These are phyloP conservation scores for Salmo trutta DNA, from an alignment of 2,797 vertebrate species.

Conservation along the genomic window DNA sequence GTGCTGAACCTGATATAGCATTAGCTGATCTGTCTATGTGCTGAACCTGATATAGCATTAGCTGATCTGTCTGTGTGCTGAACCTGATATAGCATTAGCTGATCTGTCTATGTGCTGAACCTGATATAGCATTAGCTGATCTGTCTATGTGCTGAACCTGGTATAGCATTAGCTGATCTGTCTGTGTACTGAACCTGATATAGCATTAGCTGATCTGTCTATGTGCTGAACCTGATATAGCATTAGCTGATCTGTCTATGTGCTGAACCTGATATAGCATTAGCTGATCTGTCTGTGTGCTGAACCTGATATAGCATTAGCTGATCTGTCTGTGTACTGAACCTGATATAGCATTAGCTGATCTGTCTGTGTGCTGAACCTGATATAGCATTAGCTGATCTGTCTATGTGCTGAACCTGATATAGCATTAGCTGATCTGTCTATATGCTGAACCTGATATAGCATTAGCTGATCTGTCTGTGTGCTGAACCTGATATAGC, in stretches of 20 bases:
- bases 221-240: background rate
- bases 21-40: too few relatives aligned
- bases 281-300: too few relatives aligned
- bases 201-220: too few relatives aligned
- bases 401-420: background rate
- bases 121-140: too few relatives aligned
- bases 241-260: too few relatives aligned
- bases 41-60: background rate
- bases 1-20: background rate
- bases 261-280: background rate
- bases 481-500: too few relatives aligned
- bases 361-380: background rate
- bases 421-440: too few relatives aligned
- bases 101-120: background rate
- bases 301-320: background rate
- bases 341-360: background rate
- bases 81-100: background rate
- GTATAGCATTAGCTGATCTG: too few relatives aligned
- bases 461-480: too few relatives aligned
- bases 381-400: too few relatives aligned
- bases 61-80: background rate
- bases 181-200: background rate
- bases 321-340: background rate
- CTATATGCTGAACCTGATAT: too few relatives aligned
- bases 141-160: background rate